A percentile compares a stretch with the other conserved stretches of the same genome.
These are phyloP conservation scores for Otis tarda DNA, from an alignment of 2,113 vertebrate genomes.

Conservation along the genomic window DNA sequence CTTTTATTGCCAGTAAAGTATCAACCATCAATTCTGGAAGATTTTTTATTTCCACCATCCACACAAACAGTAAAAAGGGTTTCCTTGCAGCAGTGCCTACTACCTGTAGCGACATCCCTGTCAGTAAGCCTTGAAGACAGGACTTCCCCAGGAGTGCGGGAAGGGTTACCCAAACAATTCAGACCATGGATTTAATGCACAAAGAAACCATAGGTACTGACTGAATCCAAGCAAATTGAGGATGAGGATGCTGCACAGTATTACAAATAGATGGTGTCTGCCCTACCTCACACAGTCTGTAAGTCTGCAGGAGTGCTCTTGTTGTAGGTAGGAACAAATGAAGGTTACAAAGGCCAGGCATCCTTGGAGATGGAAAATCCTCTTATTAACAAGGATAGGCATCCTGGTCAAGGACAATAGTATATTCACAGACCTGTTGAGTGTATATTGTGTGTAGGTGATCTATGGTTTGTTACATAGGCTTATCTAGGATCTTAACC, in stretches of 20 bases:
- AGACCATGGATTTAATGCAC: not conserved
- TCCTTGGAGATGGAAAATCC: too few species aligned
- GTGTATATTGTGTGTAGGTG: too few species aligned
- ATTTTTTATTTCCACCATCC: not conserved
- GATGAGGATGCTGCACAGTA: not conserved
- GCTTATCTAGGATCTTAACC: too few species aligned
- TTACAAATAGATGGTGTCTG: not conserved
- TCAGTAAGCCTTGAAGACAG: not conserved
- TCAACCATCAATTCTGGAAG: not conserved
- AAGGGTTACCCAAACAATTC: not conserved
- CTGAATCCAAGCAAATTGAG: not conserved
- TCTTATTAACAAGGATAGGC: too few species aligned
- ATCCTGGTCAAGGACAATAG: too few species aligned
- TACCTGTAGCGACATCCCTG: not conserved
- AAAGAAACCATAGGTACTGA: not conserved
- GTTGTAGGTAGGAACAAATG: too few species aligned
- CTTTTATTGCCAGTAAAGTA: not conserved
- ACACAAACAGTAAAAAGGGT: not conserved
- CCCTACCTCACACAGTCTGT: not conserved
- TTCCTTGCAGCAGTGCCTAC: not conserved
- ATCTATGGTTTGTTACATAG: too few species aligned
- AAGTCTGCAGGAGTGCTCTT: not conserved
- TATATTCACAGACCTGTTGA: too few species aligned
- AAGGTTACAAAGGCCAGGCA: too few species aligned
- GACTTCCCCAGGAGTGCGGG: not conserved